Evolutionary conservation across 2,888 invertebrate genomes (phyloP), one percentile per base, ranked within the genome.

Genomic region (Drosophila mettleri): DNA sequence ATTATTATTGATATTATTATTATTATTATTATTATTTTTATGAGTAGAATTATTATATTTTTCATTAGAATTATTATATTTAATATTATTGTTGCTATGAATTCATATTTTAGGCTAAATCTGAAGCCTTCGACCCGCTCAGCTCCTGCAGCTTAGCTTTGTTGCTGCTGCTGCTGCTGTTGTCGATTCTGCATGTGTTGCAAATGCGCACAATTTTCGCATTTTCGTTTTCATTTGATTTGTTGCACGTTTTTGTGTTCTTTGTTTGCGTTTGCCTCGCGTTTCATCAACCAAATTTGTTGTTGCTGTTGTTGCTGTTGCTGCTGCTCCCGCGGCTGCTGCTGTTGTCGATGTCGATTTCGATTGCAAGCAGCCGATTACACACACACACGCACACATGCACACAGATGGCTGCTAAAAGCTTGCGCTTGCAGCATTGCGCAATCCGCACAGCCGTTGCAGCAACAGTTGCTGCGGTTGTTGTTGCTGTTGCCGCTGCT

Each of bases 151-250:
- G n/a, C 27, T 27, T 27, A 10, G 7, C 10, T 29, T 7, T 41
- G 41, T 0, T 33, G 29, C 5, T 46, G 48, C 1, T 41, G 49
- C 3, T 48, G 46, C 18, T 57, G 57, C 29, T 59, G 22, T n/a
- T 58, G 52, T 3, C 31, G 33, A n/a, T 75, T 65, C 53, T 49
- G 43, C 33, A 39, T 38, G 45, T 55, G 72, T 67, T 62, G 73
- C 59, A 14, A 73, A 57, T 63, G 52, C 62, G 48, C 57, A 53
- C 45, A 68, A 63, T 75, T 71, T 71, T 65, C 65, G 72, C 71
- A 65, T 68, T 78, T 76, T 61, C 64, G 48, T 76, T 79, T 77
- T 63, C 68, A 70, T 79, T 79, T 75, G 68, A 79, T 77, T 79
- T 75, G 80, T 74, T 59, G 77, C 76, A 71, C 59, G 70, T 57